Evolutionary conservation across 1,140 invertebrate genomes (phyloP), one percentile per base, ranked within the genome.

Genomic region (Trachymyrmex septentrionalis): DNA sequence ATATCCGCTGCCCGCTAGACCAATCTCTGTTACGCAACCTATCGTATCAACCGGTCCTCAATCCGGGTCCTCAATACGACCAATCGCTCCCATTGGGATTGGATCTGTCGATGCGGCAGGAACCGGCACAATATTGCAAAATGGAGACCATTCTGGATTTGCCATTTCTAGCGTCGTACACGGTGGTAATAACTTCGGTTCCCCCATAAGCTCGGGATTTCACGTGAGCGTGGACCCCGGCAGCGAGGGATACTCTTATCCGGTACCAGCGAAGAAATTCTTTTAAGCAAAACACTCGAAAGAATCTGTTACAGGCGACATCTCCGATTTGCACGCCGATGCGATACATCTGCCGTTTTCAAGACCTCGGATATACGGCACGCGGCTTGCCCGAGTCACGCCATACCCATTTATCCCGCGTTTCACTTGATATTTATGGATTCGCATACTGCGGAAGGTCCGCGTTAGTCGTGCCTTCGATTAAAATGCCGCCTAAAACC

Each of bases 231-330:
- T 19, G 34, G 57, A 34, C 7, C 6, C 73, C 3, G 44, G 1
- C 1, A 30, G 9, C 16, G 75, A 90, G 0, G 91, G 91, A 73
- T 92, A 92, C 14, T 90, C 90, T 7, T 92, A 92, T 55, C 90
- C 91, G 0, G n/a, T 63, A 0, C 91, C 91, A 4, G 16, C 59
- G 44, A 92, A 85, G 16, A 85, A 86, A 44, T 84, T 91, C 19
- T 0, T 75, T 19, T 91, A 84, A 91, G 5, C 19, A 16, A 5
- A 38, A 21, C 7, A 50, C 24, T 48, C 14, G n/a, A 61, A 61
- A 44, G 44, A 30, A 73, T 84, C 21, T 12, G 27, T 73, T 59
- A 3, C 38, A 2, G 24, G 38, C 38, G 69, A 84, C 38, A 57
- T 82, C 38, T 55, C 44, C 38, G 67, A 72, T 82, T 59, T 48